Evolutionary conservation across 2,797 vertebrate genomes (phyloP).

Genomic region (Amniataba percoides): DNA sequence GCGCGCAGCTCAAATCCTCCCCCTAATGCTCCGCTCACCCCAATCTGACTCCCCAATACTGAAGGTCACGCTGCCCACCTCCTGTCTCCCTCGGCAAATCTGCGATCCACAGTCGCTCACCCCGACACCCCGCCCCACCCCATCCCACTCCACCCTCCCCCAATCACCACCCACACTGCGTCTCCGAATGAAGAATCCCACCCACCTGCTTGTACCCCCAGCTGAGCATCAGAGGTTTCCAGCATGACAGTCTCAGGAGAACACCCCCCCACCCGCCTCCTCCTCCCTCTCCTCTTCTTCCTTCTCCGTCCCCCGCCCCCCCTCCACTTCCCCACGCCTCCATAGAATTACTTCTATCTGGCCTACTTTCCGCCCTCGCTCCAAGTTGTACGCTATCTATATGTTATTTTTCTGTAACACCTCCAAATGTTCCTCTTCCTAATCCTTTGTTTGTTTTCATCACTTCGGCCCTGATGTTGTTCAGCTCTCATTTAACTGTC

Average conservation of each 20-base stretch:
- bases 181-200: slow-evolving; percentile 71
- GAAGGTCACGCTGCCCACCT: slow-evolving; percentile 70
- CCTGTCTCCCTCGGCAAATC: slow-evolving; percentile 49
- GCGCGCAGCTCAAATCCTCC: slow-evolving; percentile 42
- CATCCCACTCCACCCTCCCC: slow-evolving; percentile 5
- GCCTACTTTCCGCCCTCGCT: slow-evolving; percentile 83
- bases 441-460: slow-evolving; percentile 51
- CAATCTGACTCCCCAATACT: slow-evolving; percentile 62
- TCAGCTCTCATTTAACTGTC: slow-evolving; percentile 47
- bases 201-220: slow-evolving; percentile 81
- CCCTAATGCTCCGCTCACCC: slow-evolving; percentile 66
- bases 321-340: slow-evolving; percentile 65
- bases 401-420: slow-evolving; percentile 65
- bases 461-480: slow-evolving; percentile 38
- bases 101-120: slow-evolving; percentile 28
- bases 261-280: slow-evolving; percentile 1
- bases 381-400: slow-evolving; percentile 72
- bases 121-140: background rate
- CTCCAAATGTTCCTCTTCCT: slow-evolving; percentile 57
- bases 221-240: slow-evolving; percentile 76
- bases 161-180: slow-evolving; percentile 67
- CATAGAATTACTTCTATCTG: slow-evolving; percentile 85
- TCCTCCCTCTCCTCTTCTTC: slow-evolving; percentile 27
- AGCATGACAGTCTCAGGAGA: slow-evolving; percentile 70
- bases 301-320: slow-evolving; percentile 47